Percentiles rank a stretch among this genome's conserved stretches.
Conservation (phyloP, 2,113 vertebrate species). For the Helogale parvula region DNA sequence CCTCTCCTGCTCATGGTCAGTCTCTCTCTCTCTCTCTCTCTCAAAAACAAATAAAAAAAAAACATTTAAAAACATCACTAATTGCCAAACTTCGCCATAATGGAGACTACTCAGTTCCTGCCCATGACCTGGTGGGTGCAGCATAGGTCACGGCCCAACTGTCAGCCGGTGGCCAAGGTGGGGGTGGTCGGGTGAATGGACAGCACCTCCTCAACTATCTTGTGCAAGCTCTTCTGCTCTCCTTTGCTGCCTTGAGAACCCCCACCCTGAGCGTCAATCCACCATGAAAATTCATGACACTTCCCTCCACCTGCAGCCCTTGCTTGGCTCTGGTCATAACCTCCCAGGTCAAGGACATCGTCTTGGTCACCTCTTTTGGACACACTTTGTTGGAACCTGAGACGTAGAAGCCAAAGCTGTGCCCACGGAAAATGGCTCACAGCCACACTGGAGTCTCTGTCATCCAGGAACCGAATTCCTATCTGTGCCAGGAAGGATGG, state of each 20-base stretch:
- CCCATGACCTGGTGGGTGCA: fast-evolving
- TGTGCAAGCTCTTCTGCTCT: neutral
- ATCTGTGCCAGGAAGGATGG: fast-evolving
- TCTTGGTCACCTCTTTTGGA: neutral
- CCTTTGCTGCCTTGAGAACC: too few relatives aligned
- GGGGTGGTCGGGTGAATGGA: neutral
- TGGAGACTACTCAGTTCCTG: fast-evolving
- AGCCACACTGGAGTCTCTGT: too few relatives aligned
- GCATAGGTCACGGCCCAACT: fast-evolving
- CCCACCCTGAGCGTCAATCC: fast-evolving
- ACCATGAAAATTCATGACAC: fast-evolving
- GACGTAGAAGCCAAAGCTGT: neutral
- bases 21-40: too few relatives aligned
- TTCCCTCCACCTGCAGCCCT: neutral
- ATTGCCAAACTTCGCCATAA: neutral
- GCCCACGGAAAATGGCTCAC: fast-evolving
- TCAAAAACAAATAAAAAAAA: too few relatives aligned
- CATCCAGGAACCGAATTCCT: neutral
- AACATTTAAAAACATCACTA: too few relatives aligned
- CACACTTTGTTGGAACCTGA: neutral
- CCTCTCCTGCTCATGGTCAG: too few relatives aligned
- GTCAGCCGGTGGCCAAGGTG: neutral
- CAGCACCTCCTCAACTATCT: too few relatives aligned
- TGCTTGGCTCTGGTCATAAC: fast-evolving
- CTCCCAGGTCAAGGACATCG: neutral